Base-by-base conservation (phyloP, 2,113 vertebrate genomes). In the Alosa alosa region DNA sequence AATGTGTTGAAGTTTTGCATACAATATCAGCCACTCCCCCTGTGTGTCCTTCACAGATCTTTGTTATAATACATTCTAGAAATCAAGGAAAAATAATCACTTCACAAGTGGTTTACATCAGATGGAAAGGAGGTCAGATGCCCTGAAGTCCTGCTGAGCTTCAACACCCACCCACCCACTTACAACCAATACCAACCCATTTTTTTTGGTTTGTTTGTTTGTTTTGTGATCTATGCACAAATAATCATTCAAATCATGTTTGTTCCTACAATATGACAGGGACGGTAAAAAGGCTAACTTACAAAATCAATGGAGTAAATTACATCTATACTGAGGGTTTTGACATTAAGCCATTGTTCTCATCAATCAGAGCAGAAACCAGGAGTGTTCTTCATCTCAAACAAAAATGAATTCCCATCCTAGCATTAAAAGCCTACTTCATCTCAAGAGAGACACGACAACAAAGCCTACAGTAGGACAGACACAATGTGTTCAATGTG, bases 381-480 rank as follows among this genome's bases (percentile, higher is more conserved):
- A 64, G 57, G 22, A 64, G 57, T 36, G 25, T 72, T 25, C 64
- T 72, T 25, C 64, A 36, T 72, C 25, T 72, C 64, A 72, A 72
- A 72, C 64, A 9, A 39, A 22, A 82, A 85, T 83, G 44, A 13
- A 25, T 44, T 60, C 82, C 22, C 49, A 57, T 44, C 46, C 11
- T 45, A 75, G 36, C 52, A 72, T 49, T 81, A 75, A 52, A 78
- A 84, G 86, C 50, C 83, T 87, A 81, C 57, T 84, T 81, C 86
- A 84, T 75, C 75, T 87, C 45, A 84, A 84, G 83, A 45, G 81
- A 47, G 52, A 81, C 83, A 84, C 84, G 78, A 81, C 81, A 87
- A 87, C 86, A 87, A 87, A 87, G 75, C 55, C 83, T 46, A 31
- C 31, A 31, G 31, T 31, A 41, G 83, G 82, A 87, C 86, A 87